Conservation (phyloP, 2,888 invertebrate genomes). For the Argyra leucocephala region DNA sequence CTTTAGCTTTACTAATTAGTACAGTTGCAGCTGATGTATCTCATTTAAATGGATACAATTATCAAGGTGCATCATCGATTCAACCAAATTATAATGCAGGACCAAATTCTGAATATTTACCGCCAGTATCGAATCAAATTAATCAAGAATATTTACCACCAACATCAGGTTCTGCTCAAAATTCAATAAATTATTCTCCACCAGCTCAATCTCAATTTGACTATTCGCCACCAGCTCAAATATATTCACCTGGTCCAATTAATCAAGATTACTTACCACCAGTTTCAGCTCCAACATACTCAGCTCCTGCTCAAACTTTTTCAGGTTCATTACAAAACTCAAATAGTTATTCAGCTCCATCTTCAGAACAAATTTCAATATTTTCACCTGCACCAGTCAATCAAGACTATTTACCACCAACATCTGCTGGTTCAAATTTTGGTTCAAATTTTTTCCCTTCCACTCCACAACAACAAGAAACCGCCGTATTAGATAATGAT, state of each 20-base stretch:
- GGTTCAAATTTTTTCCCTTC: too few relatives aligned
- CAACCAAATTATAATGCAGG: too few relatives aligned
- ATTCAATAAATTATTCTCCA: too few relatives aligned
- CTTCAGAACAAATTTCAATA: not conserved
- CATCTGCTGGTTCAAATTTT: not conserved
- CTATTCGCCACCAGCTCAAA: too few relatives aligned
- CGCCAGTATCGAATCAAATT: constrained; percentile 25
- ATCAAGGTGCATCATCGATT: too few relatives aligned
- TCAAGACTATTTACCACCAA: not conserved
- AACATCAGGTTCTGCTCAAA: not conserved
- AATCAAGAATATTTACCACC: constrained; percentile 15
- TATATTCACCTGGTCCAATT: not conserved
- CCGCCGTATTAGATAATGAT: constrained; percentile 28
- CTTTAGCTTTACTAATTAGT: not conserved
- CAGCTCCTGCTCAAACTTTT: not conserved
- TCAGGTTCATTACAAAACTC: not conserved
- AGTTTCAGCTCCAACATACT: too few relatives aligned
- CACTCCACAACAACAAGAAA: constrained; percentile 27
- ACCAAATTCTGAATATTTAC: constrained; percentile 30
- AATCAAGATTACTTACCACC: too few relatives aligned
- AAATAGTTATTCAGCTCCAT: not conserved
- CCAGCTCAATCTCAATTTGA: too few relatives aligned
- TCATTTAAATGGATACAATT: not conserved
- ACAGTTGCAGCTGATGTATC: not conserved
- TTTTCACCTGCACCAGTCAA: not conserved